Percentiles rank a stretch among this genome's conserved stretches.
Evolutionary conservation across 2,888 invertebrate species (phyloP).

Genomic region (Orthonevra nobilis): DNA sequence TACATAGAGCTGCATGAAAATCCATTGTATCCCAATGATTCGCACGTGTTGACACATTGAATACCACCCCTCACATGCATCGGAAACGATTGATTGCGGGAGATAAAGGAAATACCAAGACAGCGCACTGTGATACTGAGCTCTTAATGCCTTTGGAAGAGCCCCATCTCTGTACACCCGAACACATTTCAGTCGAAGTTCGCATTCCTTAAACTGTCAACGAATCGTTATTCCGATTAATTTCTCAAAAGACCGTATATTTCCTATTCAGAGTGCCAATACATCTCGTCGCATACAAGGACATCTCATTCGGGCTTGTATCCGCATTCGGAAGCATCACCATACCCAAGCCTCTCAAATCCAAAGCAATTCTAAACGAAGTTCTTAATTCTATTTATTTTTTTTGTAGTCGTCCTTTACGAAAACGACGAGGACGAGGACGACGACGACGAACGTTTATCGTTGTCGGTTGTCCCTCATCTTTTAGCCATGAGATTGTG

Average conservation of each 20-base stretch:
- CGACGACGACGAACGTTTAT: conserved; percentile 4
- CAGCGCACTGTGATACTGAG: background rate
- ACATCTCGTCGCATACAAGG: conserved; percentile 2
- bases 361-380: background rate
- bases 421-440: background rate
- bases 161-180: background rate
- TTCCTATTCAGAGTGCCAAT: conserved; percentile 1
- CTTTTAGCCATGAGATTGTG: conserved; percentile 30
- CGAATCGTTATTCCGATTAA: background rate
- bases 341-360: too few species aligned
- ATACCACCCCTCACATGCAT: too few species aligned
- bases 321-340: background rate
- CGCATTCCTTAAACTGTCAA: background rate
- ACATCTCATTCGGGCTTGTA: conserved; percentile 1
- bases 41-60: too few species aligned
- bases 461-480: conserved; percentile 17
- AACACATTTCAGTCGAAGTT: background rate
- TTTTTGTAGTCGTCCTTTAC: conserved; percentile 10
- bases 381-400: conserved; percentile 21
- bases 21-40: too few species aligned
- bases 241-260: background rate
- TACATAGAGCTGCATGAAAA: too few species aligned
- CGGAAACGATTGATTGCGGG: too few species aligned
- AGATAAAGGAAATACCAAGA: too few species aligned
- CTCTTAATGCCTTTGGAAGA: background rate